A percentile compares a stretch with the other conserved stretches of the same genome.
Conservation (phyloP, 1,140 invertebrate genomes). For the Archegozetes longisetosus region DNA sequence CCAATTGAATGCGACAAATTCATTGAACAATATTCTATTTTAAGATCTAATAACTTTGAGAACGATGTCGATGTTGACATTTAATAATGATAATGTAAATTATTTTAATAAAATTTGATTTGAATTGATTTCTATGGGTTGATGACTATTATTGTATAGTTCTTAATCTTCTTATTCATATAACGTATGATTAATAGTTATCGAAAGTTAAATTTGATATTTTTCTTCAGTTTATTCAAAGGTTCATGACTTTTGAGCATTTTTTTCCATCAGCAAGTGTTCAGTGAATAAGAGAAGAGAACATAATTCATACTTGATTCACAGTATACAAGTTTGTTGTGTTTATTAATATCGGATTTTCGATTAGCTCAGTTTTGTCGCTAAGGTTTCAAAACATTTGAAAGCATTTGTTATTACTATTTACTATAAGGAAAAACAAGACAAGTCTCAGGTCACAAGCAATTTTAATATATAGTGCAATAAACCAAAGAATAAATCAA, state of each 20-base stretch:
- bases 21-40: slow-evolving; percentile 4
- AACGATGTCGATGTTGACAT: not conserved
- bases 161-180: too few relatives aligned
- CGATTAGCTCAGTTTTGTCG: not conserved
- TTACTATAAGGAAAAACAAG: not conserved
- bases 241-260: too few relatives aligned
- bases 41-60: not conserved
- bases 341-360: not conserved
- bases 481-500: not conserved
- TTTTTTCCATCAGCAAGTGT: too few relatives aligned
- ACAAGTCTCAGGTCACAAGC: too few relatives aligned
- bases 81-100: too few relatives aligned
- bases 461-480: not conserved
- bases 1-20: not conserved
- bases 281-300: not conserved
- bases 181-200: too few relatives aligned
- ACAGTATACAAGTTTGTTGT: not conserved
- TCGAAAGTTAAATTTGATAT: too few relatives aligned
- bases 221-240: too few relatives aligned
- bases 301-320: not conserved
- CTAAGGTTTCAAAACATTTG: not conserved
- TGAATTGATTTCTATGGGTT: too few relatives aligned
- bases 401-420: not conserved
- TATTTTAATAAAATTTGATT: too few relatives aligned
- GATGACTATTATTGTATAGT: too few relatives aligned